Evolutionary conservation across 2,797 vertebrate species (phyloP).

Genomic region (Vireo griseus): DNA sequence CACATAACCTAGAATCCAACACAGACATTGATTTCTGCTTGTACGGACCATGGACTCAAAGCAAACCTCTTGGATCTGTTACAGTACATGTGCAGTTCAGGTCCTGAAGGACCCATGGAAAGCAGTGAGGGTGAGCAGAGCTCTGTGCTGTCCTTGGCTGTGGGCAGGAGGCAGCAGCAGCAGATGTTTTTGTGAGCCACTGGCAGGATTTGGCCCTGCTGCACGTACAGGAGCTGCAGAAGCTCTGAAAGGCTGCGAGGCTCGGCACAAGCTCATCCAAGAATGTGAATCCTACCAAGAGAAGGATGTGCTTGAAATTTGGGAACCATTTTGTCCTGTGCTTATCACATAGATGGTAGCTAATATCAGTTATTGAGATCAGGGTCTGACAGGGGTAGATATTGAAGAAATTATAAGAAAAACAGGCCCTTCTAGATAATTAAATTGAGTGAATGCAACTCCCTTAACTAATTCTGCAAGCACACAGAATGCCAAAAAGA

Average conservation of each 20-base stretch:
- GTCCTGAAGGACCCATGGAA: background rate
- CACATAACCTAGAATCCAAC: background rate
- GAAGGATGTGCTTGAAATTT: background rate
- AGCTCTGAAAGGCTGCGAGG: fast-evolving
- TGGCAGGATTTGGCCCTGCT: background rate
- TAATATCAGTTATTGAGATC: background rate
- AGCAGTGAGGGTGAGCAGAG: background rate
- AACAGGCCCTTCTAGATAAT: background rate
- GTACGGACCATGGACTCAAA: background rate
- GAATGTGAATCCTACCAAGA: background rate
- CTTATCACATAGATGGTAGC: background rate
- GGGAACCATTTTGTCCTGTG: background rate
- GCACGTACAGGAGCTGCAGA: background rate
- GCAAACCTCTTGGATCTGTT: background rate
- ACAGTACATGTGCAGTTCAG: background rate
- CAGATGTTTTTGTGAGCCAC: background rate
- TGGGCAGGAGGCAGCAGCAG: background rate
- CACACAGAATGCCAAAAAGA: background rate
- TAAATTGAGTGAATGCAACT: background rate
- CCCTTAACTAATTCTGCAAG: background rate
- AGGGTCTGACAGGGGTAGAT: background rate
- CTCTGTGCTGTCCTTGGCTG: background rate
- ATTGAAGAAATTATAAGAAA: background rate
- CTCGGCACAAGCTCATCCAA: fast-evolving
- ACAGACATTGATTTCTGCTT: background rate